Conservation (phyloP, 2,113 vertebrate species). For the Lophochroa leadbeateri region DNA sequence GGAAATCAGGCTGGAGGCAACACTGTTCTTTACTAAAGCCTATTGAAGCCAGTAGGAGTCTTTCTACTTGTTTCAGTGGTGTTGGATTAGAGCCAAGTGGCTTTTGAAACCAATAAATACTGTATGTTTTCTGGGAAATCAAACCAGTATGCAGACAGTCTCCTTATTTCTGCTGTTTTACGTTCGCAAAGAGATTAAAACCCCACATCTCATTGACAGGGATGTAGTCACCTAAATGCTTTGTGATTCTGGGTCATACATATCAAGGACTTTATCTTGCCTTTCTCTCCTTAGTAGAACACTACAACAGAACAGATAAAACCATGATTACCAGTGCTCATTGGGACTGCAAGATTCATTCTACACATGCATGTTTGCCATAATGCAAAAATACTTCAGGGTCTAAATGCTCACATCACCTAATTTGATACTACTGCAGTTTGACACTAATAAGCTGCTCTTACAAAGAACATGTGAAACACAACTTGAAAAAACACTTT, state of each 20-base stretch:
- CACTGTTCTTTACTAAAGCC: neutral
- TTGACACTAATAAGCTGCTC: slow-evolving; percentile 15
- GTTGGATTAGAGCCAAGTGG: neutral
- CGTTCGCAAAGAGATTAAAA: neutral
- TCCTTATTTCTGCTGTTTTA: neutral
- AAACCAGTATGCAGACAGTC: neutral
- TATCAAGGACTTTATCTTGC: neutral
- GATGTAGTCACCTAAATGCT: neutral
- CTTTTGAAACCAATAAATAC: neutral
- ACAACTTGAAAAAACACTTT: neutral
- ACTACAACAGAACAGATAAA: neutral
- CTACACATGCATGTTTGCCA: neutral
- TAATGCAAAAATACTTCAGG: neutral
- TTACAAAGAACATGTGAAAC: neutral
- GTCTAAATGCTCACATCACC: neutral
- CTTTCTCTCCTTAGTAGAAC: neutral
- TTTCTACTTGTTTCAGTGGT: neutral
- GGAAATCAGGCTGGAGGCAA: neutral
- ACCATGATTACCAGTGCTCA: neutral
- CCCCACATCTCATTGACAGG: neutral
- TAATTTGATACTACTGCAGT: neutral
- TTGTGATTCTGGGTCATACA: neutral
- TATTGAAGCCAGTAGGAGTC: neutral
- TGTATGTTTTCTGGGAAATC: neutral
- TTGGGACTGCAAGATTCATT: neutral